phyloP scores from a whole-genome alignment of 2,888 invertebrate genomes.

The Nymphalis polychloros region DNA sequence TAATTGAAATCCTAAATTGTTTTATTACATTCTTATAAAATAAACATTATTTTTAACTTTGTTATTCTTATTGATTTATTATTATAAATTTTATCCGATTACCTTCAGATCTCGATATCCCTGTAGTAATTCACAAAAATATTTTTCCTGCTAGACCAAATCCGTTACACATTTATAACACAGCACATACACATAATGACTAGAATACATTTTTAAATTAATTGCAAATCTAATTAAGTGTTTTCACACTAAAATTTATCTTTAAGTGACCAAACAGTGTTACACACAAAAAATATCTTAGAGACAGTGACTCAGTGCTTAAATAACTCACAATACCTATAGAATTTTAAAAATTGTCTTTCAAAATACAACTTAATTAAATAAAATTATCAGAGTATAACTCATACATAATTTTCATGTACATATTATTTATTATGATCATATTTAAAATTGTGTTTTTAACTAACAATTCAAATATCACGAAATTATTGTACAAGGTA shows the following conservation, averaged over 20 bases:
- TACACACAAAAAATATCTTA: slow-evolving; percentile 43
- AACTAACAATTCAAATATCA: no score
- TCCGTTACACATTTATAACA: slow-evolving; percentile 10
- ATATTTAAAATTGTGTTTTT: no score
- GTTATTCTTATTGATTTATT: neutral
- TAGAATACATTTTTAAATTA: slow-evolving; percentile 46
- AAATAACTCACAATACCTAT: slow-evolving; percentile 43
- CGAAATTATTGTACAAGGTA: no score
- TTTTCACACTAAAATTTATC: slow-evolving; percentile 43
- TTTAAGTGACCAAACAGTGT: slow-evolving; percentile 46
- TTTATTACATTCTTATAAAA: neutral
- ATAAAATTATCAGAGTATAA: no score
- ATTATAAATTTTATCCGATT: slow-evolving; percentile 43
- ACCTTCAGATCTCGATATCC: slow-evolving; percentile 41
- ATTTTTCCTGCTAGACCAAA: slow-evolving; percentile 12
- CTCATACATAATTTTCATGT: no score
- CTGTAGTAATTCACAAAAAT: slow-evolving; percentile 46
- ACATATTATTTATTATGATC: no score
- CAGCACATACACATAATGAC: slow-evolving; percentile 42
- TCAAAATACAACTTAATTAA: no score
- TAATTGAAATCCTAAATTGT: neutral
- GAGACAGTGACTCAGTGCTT: slow-evolving; percentile 47
- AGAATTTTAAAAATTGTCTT: neutral
- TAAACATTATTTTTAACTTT: neutral
- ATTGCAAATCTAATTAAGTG: slow-evolving; percentile 42